Evolutionary conservation across 2,797 vertebrate genomes (phyloP).

Genomic region (Dendrocincla tyrannina): DNA sequence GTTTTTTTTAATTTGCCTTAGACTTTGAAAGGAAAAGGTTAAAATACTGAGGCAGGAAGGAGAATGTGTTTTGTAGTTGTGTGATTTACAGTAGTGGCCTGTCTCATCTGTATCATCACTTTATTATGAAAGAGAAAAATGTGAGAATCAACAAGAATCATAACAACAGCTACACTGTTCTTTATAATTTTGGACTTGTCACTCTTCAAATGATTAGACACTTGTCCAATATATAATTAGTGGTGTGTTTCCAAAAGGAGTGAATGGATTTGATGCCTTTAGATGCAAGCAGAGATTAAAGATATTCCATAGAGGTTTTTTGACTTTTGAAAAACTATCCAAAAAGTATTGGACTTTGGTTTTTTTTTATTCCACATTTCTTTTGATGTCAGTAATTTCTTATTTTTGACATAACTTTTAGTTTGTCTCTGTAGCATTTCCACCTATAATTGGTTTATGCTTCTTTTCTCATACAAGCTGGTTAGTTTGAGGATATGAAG

Average conservation of each 20-base stretch:
- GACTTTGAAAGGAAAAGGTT: background rate
- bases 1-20: background rate
- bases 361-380: background rate
- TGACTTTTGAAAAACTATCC: background rate
- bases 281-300: background rate
- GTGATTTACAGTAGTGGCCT: background rate
- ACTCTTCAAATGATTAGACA: background rate
- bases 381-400: background rate
- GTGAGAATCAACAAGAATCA: background rate
- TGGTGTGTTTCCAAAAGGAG: background rate
- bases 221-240: background rate
- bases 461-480: background rate
- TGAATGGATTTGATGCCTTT: background rate
- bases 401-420: background rate
- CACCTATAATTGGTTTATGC: background rate
- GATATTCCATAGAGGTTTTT: background rate
- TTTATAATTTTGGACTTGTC: background rate
- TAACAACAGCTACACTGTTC: background rate
- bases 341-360: background rate
- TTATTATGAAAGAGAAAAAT: conserved; percentile 23
- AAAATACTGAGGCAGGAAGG: background rate
- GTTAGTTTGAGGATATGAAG: background rate
- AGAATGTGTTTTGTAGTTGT: background rate
- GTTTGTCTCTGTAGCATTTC: background rate
- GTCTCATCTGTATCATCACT: background rate